Percentiles rank a stretch among this genome's conserved stretches.
Evolutionary conservation across 2,888 invertebrate genomes (phyloP).

Genomic region (Mactromeris polynyma): DNA sequence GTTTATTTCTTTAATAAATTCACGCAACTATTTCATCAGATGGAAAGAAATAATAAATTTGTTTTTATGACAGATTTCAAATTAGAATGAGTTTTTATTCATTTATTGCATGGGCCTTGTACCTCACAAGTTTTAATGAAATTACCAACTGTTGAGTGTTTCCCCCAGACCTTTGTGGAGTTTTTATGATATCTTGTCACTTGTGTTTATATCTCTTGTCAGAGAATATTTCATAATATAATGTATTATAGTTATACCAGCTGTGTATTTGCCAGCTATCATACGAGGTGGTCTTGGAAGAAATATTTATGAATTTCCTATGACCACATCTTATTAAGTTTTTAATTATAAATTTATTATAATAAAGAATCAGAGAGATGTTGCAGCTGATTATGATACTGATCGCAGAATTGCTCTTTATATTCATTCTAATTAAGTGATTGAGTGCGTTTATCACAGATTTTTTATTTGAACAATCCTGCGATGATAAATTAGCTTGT

Average conservation of each 20-base stretch:
- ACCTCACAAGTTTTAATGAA: slow-evolving; percentile 51
- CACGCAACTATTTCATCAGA: slow-evolving; percentile 45
- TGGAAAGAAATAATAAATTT: slow-evolving; percentile 44
- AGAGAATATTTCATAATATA: slow-evolving; percentile 32
- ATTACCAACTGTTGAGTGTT: not conserved
- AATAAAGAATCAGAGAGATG: not conserved
- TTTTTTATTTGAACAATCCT: not conserved
- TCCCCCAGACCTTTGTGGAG: not conserved
- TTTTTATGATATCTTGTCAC: slow-evolving; percentile 59
- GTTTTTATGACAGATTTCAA: slow-evolving; percentile 51
- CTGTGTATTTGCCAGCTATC: slow-evolving; percentile 25
- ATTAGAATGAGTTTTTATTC: slow-evolving; percentile 38
- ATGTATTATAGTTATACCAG: slow-evolving; percentile 44
- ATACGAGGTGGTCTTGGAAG: slow-evolving; percentile 20
- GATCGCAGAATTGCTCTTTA: not conserved
- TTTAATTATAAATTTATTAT: not conserved
- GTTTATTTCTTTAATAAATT: slow-evolving; percentile 63
- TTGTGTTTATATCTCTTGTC: slow-evolving; percentile 41
- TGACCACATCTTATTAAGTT: slow-evolving; percentile 7
- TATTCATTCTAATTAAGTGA: not conserved
- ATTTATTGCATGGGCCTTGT: slow-evolving; percentile 6
- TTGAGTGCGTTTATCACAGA: not conserved
- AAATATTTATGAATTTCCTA: not conserved
- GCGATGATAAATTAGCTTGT: not conserved
- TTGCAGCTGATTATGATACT: not conserved